phyloP scores from a whole-genome alignment of 2,113 vertebrate species.

The Pardalotus punctatus region DNA sequence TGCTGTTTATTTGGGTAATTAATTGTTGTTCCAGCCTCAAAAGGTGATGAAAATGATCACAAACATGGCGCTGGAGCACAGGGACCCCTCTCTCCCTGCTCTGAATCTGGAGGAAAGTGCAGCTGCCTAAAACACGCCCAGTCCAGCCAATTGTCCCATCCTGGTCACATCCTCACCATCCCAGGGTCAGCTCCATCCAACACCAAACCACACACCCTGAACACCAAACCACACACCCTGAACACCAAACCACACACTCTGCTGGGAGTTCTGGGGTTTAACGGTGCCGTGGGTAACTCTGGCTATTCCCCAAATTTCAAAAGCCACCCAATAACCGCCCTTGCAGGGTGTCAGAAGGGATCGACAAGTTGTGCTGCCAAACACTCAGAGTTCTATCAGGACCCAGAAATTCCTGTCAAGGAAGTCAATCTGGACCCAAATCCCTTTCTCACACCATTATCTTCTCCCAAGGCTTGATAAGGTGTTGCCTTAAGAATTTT shows the following conservation, averaged over 20 bases:
- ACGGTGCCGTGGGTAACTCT: not conserved
- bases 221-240: not conserved
- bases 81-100: not conserved
- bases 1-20: not conserved
- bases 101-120: not conserved
- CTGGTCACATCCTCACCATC: not conserved
- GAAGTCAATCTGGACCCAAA: not conserved
- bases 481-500: not conserved
- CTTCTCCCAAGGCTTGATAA: not conserved
- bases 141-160: not conserved
- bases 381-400: not conserved
- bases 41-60: not conserved
- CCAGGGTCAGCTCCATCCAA: not conserved
- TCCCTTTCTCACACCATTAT: not conserved
- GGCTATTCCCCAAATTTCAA: not conserved
- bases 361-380: not conserved
- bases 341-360: not conserved
- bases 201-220: not conserved
- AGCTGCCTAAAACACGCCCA: not conserved
- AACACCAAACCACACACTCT: not conserved
- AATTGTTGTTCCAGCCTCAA: not conserved
- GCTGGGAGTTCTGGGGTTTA: not conserved
- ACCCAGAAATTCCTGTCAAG: not conserved
- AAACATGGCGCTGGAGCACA: not conserved
- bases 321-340: not conserved